phyloP scores from a whole-genome alignment of 1,140 invertebrate species.

The Sipha flava region DNA sequence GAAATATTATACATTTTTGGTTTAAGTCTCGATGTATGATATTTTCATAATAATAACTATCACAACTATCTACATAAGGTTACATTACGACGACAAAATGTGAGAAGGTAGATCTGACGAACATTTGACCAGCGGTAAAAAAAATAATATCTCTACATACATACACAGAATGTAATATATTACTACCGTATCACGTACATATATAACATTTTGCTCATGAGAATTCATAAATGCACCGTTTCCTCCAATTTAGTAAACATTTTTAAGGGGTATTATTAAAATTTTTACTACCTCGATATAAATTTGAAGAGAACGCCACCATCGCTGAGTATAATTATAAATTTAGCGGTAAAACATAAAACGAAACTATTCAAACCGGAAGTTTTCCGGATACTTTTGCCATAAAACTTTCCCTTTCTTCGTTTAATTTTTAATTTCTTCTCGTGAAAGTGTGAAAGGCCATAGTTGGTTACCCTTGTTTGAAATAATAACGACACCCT shows the following conservation, averaged over 20 bases:
- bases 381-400: background rate
- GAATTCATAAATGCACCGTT: background rate
- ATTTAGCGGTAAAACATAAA: background rate
- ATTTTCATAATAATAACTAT: too few species aligned
- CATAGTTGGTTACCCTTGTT: background rate
- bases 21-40: too few species aligned
- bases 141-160: too few species aligned
- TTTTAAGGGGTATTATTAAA: background rate
- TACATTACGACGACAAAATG: too few species aligned
- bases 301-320: background rate
- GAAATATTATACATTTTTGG: too few species aligned
- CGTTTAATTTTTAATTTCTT: slow-evolving; percentile 17
- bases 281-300: background rate
- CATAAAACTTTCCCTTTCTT: background rate
- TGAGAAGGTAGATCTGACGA: too few species aligned
- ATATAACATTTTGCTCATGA: too few species aligned
- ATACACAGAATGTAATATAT: too few species aligned
- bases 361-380: background rate
- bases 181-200: too few species aligned
- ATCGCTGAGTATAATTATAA: background rate
- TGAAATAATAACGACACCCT: background rate
- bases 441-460: background rate
- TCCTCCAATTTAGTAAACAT: background rate
- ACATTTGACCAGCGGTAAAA: too few species aligned
- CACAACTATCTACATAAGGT: too few species aligned